Conservation (phyloP, 2,888 invertebrate species). For the Drosophila yooni region DNA sequence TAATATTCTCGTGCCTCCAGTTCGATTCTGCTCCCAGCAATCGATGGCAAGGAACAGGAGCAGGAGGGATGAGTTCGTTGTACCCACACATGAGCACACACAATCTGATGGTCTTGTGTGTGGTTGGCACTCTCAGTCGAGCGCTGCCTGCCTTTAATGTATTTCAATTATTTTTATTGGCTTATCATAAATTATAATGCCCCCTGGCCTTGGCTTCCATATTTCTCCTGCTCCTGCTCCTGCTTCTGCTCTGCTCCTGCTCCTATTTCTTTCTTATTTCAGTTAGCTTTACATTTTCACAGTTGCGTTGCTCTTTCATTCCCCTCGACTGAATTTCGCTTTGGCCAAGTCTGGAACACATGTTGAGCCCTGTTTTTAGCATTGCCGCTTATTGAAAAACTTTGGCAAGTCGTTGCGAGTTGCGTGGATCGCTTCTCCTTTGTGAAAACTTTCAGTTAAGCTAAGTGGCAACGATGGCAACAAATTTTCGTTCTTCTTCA, state of each 20-base stretch:
- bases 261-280: constrained; percentile 8
- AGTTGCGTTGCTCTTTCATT: constrained; percentile 32
- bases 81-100: constrained; percentile 30
- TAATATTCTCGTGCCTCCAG: constrained; percentile 52
- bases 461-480: constrained; percentile 25
- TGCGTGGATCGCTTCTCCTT: constrained; percentile 24
- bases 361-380: constrained; percentile 53
- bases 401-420: constrained; percentile 32
- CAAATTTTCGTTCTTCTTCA: constrained; percentile 33
- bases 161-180: constrained; percentile 77
- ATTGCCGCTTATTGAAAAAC: constrained; percentile 57
- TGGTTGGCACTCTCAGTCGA: constrained; percentile 38
- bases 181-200: constrained; percentile 70
- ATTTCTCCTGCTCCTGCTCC: constrained; percentile 31
- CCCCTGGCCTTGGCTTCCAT: constrained; percentile 61
- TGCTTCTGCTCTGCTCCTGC: not conserved
- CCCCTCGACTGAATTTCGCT: not conserved
- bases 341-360: constrained; percentile 38
- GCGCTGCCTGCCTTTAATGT: constrained; percentile 58
- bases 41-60: constrained; percentile 42
- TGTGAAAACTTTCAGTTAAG: constrained; percentile 45
- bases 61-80: constrained; percentile 40
- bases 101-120: constrained; percentile 40
- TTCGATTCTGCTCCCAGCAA: constrained; percentile 34
- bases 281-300: constrained; percentile 28